Conservation (phyloP, 2,888 invertebrate genomes). For the Pachycephus smyrnensis region DNA sequence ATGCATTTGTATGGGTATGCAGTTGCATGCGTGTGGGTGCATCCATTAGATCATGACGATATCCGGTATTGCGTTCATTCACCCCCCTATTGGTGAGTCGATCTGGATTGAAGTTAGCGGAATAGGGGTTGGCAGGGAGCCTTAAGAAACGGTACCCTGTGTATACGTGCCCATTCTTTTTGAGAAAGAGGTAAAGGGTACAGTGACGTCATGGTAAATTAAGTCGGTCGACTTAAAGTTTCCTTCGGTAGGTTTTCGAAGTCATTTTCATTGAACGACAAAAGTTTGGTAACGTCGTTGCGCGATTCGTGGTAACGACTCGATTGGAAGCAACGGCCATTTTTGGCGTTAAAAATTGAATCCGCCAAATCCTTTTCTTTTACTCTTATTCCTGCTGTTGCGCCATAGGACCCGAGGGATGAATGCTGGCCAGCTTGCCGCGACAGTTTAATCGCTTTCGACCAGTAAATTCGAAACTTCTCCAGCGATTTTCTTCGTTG, state of each 20-base stretch:
- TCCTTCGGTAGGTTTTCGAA: background rate
- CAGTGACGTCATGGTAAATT: background rate
- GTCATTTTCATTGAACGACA: background rate
- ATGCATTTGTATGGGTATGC: background rate
- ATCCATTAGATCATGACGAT: background rate
- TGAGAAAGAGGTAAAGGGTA: background rate
- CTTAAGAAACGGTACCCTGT: background rate
- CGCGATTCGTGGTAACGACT: background rate
- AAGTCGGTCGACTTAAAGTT: background rate
- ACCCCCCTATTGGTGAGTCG: background rate
- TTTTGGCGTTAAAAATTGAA: background rate
- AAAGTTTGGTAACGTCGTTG: background rate
- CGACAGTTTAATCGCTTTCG: background rate
- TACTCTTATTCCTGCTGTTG: background rate
- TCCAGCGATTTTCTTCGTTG: background rate
- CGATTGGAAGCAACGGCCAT: background rate
- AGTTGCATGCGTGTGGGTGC: rapidly evolving
- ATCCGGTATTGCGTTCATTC: background rate
- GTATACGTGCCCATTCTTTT: background rate
- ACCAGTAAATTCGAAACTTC: background rate
- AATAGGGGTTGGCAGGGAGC: background rate
- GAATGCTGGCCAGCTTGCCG: background rate
- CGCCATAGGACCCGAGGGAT: background rate
- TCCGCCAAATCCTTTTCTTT: background rate
- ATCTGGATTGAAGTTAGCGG: background rate